Evolutionary conservation across 2,888 invertebrate species (phyloP).

Genomic region (Agrotis ipsilon): DNA sequence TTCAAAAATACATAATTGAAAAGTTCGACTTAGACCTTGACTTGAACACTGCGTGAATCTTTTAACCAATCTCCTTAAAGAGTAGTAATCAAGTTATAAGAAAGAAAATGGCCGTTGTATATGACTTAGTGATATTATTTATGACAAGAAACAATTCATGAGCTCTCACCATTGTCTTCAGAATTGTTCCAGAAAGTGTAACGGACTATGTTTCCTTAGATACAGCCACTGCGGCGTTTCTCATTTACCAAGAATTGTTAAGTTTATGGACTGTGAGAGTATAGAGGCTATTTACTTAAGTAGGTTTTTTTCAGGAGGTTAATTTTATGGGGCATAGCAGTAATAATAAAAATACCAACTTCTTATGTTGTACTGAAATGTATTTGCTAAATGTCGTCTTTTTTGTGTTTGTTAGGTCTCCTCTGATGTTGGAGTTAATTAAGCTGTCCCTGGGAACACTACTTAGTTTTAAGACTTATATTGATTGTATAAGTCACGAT

Average conservation of each 20-base stretch:
- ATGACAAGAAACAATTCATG: constrained; percentile 54
- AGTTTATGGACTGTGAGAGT: constrained; percentile 17
- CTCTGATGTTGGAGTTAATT: no score
- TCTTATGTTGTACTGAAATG: no score
- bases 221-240: constrained; percentile 23
- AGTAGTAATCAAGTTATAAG: constrained; percentile 35
- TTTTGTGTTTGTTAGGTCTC: no score
- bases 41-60: background rate
- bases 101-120: constrained; percentile 31
- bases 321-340: no score
- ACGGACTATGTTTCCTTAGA: constrained; percentile 34
- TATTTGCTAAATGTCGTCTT: no score
- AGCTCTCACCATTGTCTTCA: constrained; percentile 42
- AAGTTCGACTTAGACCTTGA: no score
- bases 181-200: constrained; percentile 40
- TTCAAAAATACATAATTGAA: no score
- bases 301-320: background rate
- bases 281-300: background rate
- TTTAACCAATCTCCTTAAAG: constrained; percentile 3
- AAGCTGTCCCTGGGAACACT: no score
- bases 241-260: constrained; percentile 40
- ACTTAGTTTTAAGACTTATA: no score
- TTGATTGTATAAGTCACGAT: no score
- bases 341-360: no score
- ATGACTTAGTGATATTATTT: constrained; percentile 39